A percentile compares a stretch with the other conserved stretches of the same genome.
Evolutionary conservation across 2,113 vertebrate genomes (phyloP).

Genomic region (Lasiurus cinereus): DNA sequence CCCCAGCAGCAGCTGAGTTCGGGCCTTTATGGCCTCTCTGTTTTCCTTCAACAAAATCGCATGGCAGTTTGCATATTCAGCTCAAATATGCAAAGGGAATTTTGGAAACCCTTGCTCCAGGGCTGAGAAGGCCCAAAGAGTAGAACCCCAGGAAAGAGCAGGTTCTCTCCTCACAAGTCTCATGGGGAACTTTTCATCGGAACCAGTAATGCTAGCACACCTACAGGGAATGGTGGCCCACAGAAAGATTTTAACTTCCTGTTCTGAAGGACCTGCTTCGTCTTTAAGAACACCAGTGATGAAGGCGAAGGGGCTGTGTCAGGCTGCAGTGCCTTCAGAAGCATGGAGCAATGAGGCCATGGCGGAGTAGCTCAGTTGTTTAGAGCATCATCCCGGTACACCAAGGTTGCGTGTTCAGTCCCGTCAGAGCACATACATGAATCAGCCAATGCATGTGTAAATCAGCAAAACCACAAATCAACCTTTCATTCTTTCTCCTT

Average conservation of each 20-base stretch:
- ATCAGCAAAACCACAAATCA: neutral
- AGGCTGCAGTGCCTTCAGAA: neutral
- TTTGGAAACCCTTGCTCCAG: neutral
- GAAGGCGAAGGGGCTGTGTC: neutral
- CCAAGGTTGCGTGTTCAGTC: neutral
- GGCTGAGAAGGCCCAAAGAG: neutral
- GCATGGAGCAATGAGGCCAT: neutral
- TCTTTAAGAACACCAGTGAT: neutral
- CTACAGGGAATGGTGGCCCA: neutral
- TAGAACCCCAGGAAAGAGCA: neutral
- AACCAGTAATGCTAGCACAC: neutral
- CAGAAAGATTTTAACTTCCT: neutral
- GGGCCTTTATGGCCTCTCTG: neutral
- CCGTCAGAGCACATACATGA: neutral
- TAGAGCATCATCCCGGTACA: neutral
- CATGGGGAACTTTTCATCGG: neutral
- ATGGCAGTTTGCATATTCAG: neutral
- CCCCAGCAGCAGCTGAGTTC: slow-evolving; percentile 16
- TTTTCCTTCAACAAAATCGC: neutral
- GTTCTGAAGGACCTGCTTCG: neutral
- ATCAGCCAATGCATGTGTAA: neutral
- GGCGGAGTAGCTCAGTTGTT: neutral
- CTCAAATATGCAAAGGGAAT: neutral
- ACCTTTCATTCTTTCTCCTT: neutral
- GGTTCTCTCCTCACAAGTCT: neutral